These are phyloP conservation scores for Pipistrellus pygmaeus DNA, from an alignment of 2,797 vertebrate genomes.

Conservation along the genomic window DNA sequence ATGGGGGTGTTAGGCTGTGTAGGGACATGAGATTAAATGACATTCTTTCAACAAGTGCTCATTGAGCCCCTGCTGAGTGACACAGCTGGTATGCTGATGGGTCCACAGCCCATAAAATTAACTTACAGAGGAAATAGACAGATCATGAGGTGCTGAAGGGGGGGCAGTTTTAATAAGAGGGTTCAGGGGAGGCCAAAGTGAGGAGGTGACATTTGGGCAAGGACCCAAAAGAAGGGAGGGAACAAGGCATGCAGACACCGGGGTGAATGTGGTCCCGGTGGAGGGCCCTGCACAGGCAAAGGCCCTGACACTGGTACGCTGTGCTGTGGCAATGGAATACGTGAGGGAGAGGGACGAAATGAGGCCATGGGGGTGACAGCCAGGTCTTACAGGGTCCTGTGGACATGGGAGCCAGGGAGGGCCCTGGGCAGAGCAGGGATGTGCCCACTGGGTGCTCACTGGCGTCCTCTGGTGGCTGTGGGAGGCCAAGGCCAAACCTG, in stretches of 20 bases:
- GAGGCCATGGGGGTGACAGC: background rate
- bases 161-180: background rate
- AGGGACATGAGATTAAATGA: background rate
- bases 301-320: background rate
- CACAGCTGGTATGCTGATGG: background rate
- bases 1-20: background rate
- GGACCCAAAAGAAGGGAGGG: background rate
- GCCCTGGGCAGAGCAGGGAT: background rate
- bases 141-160: background rate
- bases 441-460: rapidly evolving
- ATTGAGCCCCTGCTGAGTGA: background rate
- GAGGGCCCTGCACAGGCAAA: background rate
- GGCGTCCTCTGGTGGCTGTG: background rate
- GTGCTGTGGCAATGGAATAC: background rate
- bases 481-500: background rate
- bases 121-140: background rate
- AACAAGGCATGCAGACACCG: background rate
- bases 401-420: rapidly evolving
- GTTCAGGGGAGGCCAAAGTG: background rate
- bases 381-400: rapidly evolving
- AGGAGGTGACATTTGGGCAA: background rate
- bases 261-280: rapidly evolving
- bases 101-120: too few species aligned
- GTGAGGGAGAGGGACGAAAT: background rate
- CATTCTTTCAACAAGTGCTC: background rate